phyloP scores from a whole-genome alignment of 2,888 invertebrate genomes.

The Aphidius colemani region DNA sequence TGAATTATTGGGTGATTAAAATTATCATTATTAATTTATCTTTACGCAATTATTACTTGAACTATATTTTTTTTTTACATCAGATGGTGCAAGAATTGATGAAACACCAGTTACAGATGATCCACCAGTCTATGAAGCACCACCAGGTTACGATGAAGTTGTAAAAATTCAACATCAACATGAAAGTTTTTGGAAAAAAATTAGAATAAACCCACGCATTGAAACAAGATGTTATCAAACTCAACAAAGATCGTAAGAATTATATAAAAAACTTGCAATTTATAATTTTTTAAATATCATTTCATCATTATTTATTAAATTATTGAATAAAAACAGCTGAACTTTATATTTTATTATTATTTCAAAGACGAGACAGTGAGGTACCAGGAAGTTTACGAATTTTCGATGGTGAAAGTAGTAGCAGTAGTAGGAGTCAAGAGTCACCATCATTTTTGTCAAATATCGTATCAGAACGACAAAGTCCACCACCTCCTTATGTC shows the following conservation, averaged over 20 bases:
- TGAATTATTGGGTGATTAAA: constrained; percentile 66
- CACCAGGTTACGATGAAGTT: constrained; percentile 75
- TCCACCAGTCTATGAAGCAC: constrained; percentile 72
- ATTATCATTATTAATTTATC: not conserved
- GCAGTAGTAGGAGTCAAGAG: too few species aligned
- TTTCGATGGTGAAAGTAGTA: too few species aligned
- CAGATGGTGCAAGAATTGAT: constrained; percentile 62
- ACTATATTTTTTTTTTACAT: constrained; percentile 45
- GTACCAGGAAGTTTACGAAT: too few species aligned
- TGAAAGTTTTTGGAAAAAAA: constrained; percentile 51
- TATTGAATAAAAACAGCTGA: too few species aligned
- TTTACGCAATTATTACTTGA: not conserved
- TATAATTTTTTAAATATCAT: too few species aligned
- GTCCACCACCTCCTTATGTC: constrained; percentile 56
- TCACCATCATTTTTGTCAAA: too few species aligned
- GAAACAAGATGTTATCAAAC: constrained; percentile 23
- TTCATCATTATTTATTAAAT: too few species aligned
- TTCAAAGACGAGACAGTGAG: too few species aligned
- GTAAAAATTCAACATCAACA: constrained; percentile 64
- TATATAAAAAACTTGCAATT: too few species aligned
- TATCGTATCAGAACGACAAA: constrained; percentile 35
- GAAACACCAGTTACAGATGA: constrained; percentile 65
- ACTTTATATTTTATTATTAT: too few species aligned
- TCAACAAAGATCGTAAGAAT: too few species aligned
- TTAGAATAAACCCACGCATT: constrained; percentile 33